Base-by-base conservation (phyloP, 1,140 invertebrate species). In the Drosophila subpulchrella region DNA sequence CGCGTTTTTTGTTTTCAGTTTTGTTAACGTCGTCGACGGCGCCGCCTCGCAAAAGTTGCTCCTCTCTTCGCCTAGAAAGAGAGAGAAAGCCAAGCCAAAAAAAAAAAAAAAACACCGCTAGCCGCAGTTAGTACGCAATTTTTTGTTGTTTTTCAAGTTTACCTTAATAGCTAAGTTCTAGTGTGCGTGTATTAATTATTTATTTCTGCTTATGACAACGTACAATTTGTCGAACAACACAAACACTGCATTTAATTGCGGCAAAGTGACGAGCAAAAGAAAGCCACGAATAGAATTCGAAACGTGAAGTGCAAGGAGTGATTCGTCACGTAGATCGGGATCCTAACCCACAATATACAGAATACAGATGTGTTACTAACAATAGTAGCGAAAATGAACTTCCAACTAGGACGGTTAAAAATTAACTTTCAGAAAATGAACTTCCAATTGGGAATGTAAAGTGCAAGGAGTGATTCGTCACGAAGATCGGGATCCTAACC, bases 1-100 rank as follows among this genome's bases (percentile, higher is more conserved):
- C 84, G 75, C 62, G 79, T 79, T 86, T 84, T 88, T 88, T 83
- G 75, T 88, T 88, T 88, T 88, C 79, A 88, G 83, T 88, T 88
- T 83, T 89, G 84, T 88, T 88, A 83, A 79, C 83, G 80, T 77
- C 75, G 83, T 86, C 75, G 84, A 68, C 61, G 82, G 57, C 53
- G 79, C 83, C 75, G 82, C 75, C 82, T 81, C 81, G 81, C 81
- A 76, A 85, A 65, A 71, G 65, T 70, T 17, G 68, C 68, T 70
- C 42, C 70, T 74, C 58, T 72, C 67, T 20, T 47, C 51, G 15
- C 32, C 47, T 13, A 10, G 20, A 62, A 48, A 85, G 79, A 81
- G 48, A 63, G 63, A 70, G 63, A 75, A 51, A 75, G 55, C 38
- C 36, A 58, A 63, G 59, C 20, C 20, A 65, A 61, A 47, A 62